Evolutionary conservation across 2,797 vertebrate genomes (phyloP), one percentile per base, ranked within the genome.

Genomic region (Rhinella marina): DNA sequence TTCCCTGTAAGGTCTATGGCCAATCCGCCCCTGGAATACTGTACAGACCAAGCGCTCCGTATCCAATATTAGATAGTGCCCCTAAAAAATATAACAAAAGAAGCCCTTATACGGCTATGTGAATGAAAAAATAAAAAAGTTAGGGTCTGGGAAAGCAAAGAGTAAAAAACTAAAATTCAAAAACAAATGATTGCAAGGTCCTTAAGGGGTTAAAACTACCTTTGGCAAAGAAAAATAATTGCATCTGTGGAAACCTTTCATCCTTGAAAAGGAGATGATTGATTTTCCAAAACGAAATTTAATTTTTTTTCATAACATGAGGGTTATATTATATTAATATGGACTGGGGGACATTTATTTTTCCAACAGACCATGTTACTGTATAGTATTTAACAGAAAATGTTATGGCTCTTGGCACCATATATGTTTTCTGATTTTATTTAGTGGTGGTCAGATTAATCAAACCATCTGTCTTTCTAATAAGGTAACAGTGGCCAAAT

Each of bases 211-310:
- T 56, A 56, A 56, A 14, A 56, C 14, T 56, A 56, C 17, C 21
- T 64, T 32, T 77, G 81, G 73, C 81, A 88, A 56, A 57, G n/a
- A 11, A 21, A 48, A 50, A 14, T 17, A 48, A 59, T 48, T 41
- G 32, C 64, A 81, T 85, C 82, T 85, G 66, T 59, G 16, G 19
- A 66, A 68, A 29, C 54, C 52, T 85, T 88, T 85, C 41, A 82
- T 62, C 50, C 29, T n/a, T 84, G 57, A 68, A 78, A 56, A 50
- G 10, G 32, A 12, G 29, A 81, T 81, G 19, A 88, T 81, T 62
- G 56, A 52, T 89, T 89, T 89, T 86, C 88, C 72, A 86, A 70
- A 81, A 68, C 41, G 77, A 68, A 76, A 66, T 81, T 80, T 82
- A 68, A 68, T 86, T 81, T 89, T n/a, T 82, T 21, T 29, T 32